A percentile compares a stretch with the other conserved stretches of the same genome.
phyloP scores from a whole-genome alignment of 2,797 vertebrate genomes.

The Neosilurus mollespiculum region DNA sequence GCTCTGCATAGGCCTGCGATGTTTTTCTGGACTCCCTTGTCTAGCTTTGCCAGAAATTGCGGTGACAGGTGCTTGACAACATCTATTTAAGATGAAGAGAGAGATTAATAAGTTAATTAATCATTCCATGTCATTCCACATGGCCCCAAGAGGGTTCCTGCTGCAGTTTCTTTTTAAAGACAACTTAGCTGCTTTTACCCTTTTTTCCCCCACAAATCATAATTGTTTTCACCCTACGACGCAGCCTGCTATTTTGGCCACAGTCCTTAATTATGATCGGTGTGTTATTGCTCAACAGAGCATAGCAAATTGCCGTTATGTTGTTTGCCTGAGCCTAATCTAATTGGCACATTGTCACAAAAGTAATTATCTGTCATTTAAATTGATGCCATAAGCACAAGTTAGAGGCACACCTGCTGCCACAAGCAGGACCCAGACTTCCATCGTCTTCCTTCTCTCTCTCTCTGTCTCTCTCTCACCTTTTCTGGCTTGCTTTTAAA shows the following conservation, averaged over 20 bases:
- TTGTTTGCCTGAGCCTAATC: constrained; percentile 94
- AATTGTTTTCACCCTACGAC: constrained; percentile 81
- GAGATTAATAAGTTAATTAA: constrained; percentile 59
- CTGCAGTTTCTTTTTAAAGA: constrained; percentile 13
- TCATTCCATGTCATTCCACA: constrained; percentile 52
- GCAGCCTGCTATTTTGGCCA: constrained; percentile 86
- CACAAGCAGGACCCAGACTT: constrained; percentile 47
- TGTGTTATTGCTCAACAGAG: constrained; percentile 91
- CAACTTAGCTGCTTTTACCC: constrained; percentile 12
- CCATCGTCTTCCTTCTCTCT: constrained; percentile 5
- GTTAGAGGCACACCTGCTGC: constrained; percentile 85
- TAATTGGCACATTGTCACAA: constrained; percentile 95
- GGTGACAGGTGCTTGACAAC: constrained; percentile 58
- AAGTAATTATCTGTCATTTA: constrained; percentile 94
- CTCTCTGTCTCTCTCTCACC: background rate
- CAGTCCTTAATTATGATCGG: constrained; percentile 93
- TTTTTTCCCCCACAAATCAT: constrained; percentile 65
- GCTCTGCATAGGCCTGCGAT: background rate
- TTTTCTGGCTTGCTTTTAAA: constrained; percentile 4
- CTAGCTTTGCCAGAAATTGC: constrained; percentile 48
- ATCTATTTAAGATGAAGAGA: constrained; percentile 56
- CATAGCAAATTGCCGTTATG: constrained; percentile 93
- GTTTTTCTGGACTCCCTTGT: constrained; percentile 41
- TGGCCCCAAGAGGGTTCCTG: constrained; percentile 36
- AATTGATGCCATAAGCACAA: constrained; percentile 90